Evolutionary conservation across 2,113 vertebrate species (phyloP).

Genomic region (Cairina moschata): DNA sequence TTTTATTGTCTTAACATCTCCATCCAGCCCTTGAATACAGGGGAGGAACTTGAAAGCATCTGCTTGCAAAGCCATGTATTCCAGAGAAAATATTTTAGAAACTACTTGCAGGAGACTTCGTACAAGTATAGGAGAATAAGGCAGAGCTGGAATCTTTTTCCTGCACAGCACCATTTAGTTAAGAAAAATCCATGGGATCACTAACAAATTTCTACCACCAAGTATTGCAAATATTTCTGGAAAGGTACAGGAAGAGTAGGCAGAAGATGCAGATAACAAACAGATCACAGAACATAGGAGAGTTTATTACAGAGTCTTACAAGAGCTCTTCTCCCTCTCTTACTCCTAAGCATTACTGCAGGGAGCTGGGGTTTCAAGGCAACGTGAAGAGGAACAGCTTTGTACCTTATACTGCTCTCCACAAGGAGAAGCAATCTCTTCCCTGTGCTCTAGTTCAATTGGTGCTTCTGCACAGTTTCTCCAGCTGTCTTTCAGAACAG

Average conservation of each 20-base stretch:
- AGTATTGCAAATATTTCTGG: constrained; percentile 36
- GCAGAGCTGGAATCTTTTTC: constrained; percentile 34
- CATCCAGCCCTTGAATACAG: constrained; percentile 22
- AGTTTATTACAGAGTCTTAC: constrained; percentile 37
- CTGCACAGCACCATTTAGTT: constrained; percentile 56
- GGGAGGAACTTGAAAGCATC: constrained; percentile 40
- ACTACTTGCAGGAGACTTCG: constrained; percentile 20
- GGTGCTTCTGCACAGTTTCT: neutral
- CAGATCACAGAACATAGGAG: constrained; percentile 13
- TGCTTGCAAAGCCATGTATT: constrained; percentile 50
- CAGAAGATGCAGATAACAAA: constrained; percentile 50
- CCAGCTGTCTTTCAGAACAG: neutral
- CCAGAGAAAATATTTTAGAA: constrained; percentile 41
- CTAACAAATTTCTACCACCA: constrained; percentile 23
- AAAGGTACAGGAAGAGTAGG: constrained; percentile 50
- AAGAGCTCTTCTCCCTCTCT: constrained; percentile 33
- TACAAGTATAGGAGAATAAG: constrained; percentile 26
- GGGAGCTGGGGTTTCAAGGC: constrained; percentile 18
- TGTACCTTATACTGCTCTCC: neutral
- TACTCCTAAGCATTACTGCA: neutral
- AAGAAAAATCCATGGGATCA: constrained; percentile 39
- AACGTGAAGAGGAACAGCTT: constrained; percentile 1
- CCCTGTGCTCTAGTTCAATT: neutral
- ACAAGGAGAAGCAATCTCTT: neutral
- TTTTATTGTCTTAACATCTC: constrained; percentile 47